phyloP scores from a whole-genome alignment of 2,113 vertebrate species.

The Puntigrus tetrazona region DNA sequence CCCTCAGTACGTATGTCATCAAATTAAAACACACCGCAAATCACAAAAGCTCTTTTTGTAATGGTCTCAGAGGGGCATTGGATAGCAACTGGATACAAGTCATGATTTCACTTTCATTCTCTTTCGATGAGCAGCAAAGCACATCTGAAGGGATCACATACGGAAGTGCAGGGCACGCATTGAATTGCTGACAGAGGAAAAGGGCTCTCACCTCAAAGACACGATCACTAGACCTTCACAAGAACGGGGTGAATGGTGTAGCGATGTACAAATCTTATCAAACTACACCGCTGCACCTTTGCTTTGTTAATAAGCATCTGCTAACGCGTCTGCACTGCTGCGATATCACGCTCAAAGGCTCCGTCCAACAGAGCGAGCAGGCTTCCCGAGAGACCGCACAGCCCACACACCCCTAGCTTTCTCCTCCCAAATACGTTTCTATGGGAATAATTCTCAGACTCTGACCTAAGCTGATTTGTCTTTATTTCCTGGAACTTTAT shows the following conservation, averaged over 20 bases:
- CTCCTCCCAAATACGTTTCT: constrained; percentile 39
- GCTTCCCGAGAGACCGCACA: background rate
- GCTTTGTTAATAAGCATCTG: constrained; percentile 45
- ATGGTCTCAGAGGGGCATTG: constrained; percentile 27
- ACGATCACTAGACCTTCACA: background rate
- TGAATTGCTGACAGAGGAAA: background rate
- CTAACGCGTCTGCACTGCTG: background rate
- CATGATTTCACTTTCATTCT: constrained; percentile 64
- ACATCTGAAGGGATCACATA: constrained; percentile 39
- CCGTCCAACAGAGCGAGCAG: background rate
- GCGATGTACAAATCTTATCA: background rate
- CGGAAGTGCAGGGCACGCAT: background rate
- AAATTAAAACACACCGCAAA: constrained; percentile 57
- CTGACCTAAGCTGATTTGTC: constrained; percentile 44
- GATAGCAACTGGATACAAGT: constrained; percentile 47
- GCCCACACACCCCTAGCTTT: constrained; percentile 23
- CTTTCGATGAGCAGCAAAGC: constrained; percentile 46
- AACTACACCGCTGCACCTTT: background rate
- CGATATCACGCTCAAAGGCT: background rate
- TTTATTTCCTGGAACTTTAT: constrained; percentile 44
- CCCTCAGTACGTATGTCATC: constrained; percentile 48
- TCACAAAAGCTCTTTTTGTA: constrained; percentile 54
- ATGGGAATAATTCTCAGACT: constrained; percentile 45
- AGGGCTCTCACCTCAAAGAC: background rate
- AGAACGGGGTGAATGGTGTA: constrained; percentile 17